Evolutionary conservation across 2,113 vertebrate genomes (phyloP), one percentile per base, ranked within the genome.

Genomic region (Melanerpes formicivorus): DNA sequence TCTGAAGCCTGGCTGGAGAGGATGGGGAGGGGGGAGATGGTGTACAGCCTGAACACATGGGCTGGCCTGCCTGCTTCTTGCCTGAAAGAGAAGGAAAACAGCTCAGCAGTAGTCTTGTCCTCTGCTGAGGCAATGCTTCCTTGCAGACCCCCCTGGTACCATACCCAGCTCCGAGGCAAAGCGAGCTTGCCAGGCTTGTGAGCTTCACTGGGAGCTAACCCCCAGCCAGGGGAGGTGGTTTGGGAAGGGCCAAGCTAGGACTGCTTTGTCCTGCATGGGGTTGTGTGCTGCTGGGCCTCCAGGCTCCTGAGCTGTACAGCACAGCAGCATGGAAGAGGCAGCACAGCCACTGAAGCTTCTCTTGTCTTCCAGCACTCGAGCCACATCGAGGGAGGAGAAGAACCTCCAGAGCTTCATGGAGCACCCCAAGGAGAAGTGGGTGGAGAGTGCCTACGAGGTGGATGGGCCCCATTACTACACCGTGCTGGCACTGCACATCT

Each of bases 391-490:
- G 37, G 99, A 99, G 94, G 99, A 99, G 95, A 99, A 99, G 90
- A 99, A 99, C 96, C 97, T 99, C 50, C 99, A 99, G 97, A 98
- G 98, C 95, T 99, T 99, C 96, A 96, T 99, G 97, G 99, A 99
- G 96, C 99, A 99, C 95, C 98, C 98, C 8, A 98, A 97, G 81
- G 99, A 99, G 96, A 99, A 99, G 95, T 99, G 99, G 99, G 97
- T 99, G 92, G 99, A 99, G 97, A 98, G 97, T 93, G 98, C 99
- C 40, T 99, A 99, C 4, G 99, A 99, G 40, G 99, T 99, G 94
- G 99, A 99, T 1, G 99, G 99, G 23, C 98, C 99, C 6, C 98
- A 99, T 94, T 99, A 99, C 88, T 99, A 97, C 98, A 99, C 99
- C 0, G 98, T 98, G 92, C 94, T 99, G 97, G 98, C 98, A 42